Percentiles rank a stretch among this genome's conserved stretches.
Evolutionary conservation across 1,140 invertebrate species (phyloP).

Genomic region (Magallana angulata): DNA sequence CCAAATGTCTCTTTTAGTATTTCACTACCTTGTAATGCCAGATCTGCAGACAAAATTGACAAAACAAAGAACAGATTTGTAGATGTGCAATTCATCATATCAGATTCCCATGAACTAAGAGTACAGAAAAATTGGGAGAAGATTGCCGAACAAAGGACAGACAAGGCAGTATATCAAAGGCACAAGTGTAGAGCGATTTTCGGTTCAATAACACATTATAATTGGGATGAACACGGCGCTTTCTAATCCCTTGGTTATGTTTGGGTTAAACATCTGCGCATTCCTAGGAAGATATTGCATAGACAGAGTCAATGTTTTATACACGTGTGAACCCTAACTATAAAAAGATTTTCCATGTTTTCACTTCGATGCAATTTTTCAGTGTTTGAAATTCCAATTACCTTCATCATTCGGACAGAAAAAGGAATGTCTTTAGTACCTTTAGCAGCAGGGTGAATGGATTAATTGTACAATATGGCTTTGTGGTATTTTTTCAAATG

Average conservation of each 20-base stretch:
- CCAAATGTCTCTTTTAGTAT: too few relatives aligned
- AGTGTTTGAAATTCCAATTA: constrained; percentile 36
- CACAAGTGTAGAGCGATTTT: neutral
- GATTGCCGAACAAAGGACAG: neutral
- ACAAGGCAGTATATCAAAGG: neutral
- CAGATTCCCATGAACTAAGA: neutral
- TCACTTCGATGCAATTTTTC: constrained; percentile 33
- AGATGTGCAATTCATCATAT: neutral
- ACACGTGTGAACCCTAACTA: constrained; percentile 30
- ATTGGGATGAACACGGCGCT: constrained; percentile 25
- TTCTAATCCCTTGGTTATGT: constrained; percentile 13
- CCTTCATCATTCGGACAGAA: constrained; percentile 28
- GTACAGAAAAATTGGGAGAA: neutral
- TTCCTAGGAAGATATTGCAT: constrained; percentile 29
- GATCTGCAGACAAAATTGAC: too few relatives aligned
- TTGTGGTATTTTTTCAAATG: too few relatives aligned
- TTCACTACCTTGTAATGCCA: too few relatives aligned
- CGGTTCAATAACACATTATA: constrained; percentile 34
- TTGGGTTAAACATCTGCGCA: constrained; percentile 30
- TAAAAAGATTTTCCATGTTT: constrained; percentile 37
- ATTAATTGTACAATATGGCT: too few relatives aligned
- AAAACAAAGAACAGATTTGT: neutral
- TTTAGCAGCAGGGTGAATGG: too few relatives aligned
- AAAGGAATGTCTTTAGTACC: neutral
- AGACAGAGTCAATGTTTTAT: constrained; percentile 28